A percentile compares a stretch with the other conserved stretches of the same genome.
Evolutionary conservation across 2,888 invertebrate genomes (phyloP).

Genomic region (Neoitamus cyanurus): DNA sequence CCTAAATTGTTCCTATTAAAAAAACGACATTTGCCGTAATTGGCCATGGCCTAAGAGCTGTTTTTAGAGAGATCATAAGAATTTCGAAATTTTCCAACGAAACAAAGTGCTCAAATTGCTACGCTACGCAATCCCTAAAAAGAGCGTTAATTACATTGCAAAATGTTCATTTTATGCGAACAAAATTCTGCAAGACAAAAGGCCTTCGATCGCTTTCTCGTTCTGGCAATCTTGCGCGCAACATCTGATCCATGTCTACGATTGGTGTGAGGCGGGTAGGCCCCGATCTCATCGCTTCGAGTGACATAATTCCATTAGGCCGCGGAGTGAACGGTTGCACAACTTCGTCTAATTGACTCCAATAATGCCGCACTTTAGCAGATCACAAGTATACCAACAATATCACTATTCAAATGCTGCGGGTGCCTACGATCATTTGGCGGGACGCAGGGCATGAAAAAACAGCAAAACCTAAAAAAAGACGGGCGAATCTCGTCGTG

Average conservation of each 20-base stretch:
- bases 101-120: background rate
- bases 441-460: background rate
- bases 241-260: background rate
- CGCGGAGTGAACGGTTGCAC: background rate
- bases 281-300: background rate
- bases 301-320: constrained; percentile 27
- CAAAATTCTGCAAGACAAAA: background rate
- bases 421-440: background rate
- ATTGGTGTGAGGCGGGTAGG: background rate
- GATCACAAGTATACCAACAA: constrained; percentile 13
- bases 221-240: background rate
- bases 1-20: background rate
- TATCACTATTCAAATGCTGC: background rate
- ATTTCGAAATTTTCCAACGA: background rate
- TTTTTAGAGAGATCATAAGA: background rate
- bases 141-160: background rate
- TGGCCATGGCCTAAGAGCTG: background rate
- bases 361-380: constrained; percentile 14
- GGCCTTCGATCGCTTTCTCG: background rate
- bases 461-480: background rate
- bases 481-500: background rate
- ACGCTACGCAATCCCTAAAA: background rate
- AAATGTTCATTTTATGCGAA: background rate
- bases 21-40: background rate
- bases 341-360: constrained; percentile 32